Percentiles rank a stretch among this genome's conserved stretches.
Conservation (phyloP, 2,888 invertebrate genomes). For the Drosophila acutilabella region DNA sequence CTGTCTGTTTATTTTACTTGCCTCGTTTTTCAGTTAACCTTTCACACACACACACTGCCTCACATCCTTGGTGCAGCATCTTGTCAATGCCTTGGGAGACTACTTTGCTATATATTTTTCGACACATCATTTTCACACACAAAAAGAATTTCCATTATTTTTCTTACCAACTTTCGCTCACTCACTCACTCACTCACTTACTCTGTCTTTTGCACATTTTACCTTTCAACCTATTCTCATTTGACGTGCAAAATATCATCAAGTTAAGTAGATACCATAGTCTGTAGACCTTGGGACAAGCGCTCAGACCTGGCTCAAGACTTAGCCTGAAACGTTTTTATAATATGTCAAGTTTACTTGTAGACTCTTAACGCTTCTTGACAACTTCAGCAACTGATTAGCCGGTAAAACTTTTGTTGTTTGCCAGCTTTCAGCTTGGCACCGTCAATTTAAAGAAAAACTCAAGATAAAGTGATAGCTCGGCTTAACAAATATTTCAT, state of each 20-base stretch:
- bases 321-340: slow-evolving; percentile 46
- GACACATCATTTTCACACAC: slow-evolving; percentile 72
- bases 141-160: slow-evolving; percentile 73
- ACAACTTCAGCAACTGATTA: slow-evolving; percentile 54
- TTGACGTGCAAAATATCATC: slow-evolving; percentile 68
- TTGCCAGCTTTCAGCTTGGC: slow-evolving; percentile 26
- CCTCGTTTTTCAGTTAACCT: slow-evolving; percentile 55
- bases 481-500: slow-evolving; percentile 11
- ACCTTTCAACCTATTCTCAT: slow-evolving; percentile 3
- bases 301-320: slow-evolving; percentile 5
- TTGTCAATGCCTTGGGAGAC: slow-evolving; percentile 63
- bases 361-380: slow-evolving; percentile 29
- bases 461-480: slow-evolving; percentile 5
- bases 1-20: slow-evolving; percentile 32
- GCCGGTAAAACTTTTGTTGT: slow-evolving; percentile 31
- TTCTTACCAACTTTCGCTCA: background rate
- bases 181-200: background rate
- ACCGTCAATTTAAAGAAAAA: slow-evolving; percentile 27
- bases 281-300: slow-evolving; percentile 12
- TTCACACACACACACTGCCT: slow-evolving; percentile 41
- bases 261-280: slow-evolving; percentile 59
- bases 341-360: slow-evolving; percentile 59
- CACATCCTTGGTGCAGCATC: slow-evolving; percentile 60
- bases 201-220: background rate
- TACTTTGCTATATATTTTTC: slow-evolving; percentile 53